Evolutionary conservation across 2,888 invertebrate species (phyloP).

Genomic region (Agriopis leucophaearia): DNA sequence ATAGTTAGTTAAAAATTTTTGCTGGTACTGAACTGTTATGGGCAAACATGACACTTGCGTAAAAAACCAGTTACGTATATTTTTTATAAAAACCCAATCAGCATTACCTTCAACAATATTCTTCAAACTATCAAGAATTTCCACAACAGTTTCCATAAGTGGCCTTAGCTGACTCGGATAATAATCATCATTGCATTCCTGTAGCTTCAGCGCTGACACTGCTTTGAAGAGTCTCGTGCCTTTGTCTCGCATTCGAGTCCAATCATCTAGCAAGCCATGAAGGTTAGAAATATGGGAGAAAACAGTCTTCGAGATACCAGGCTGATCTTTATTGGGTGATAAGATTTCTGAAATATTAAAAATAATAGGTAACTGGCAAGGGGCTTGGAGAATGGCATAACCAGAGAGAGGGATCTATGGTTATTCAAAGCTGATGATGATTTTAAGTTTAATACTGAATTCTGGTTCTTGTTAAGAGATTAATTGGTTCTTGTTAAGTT

Average conservation of each 20-base stretch:
- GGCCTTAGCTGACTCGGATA: slow-evolving; percentile 69
- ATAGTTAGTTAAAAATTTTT: too few relatives aligned
- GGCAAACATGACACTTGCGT: too few relatives aligned
- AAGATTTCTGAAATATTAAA: slow-evolving; percentile 67
- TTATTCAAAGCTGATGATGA: too few relatives aligned
- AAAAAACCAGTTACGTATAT: too few relatives aligned
- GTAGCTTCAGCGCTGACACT: slow-evolving; percentile 66
- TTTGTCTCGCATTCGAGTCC: slow-evolving; percentile 68
- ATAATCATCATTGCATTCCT: slow-evolving; percentile 70
- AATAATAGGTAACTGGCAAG: not conserved
- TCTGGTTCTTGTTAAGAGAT: too few relatives aligned
- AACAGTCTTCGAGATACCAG: slow-evolving; percentile 73
- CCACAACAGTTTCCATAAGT: slow-evolving; percentile 64
- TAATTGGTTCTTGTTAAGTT: too few relatives aligned
- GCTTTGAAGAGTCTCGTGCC: slow-evolving; percentile 68
- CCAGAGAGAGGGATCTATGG: too few relatives aligned
- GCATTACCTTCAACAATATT: slow-evolving; percentile 71
- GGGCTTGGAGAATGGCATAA: too few relatives aligned
- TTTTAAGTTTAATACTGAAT: too few relatives aligned
- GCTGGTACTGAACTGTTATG: too few relatives aligned
- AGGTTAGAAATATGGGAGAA: slow-evolving; percentile 72
- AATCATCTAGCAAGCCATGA: slow-evolving; percentile 66
- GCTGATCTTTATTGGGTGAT: slow-evolving; percentile 68
- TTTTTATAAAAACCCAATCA: too few relatives aligned
- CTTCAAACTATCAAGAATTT: slow-evolving; percentile 60